A percentile compares a stretch with the other conserved stretches of the same genome.
phyloP scores from a whole-genome alignment of 1,140 invertebrate species.

The Trinorchestia longiramus region DNA sequence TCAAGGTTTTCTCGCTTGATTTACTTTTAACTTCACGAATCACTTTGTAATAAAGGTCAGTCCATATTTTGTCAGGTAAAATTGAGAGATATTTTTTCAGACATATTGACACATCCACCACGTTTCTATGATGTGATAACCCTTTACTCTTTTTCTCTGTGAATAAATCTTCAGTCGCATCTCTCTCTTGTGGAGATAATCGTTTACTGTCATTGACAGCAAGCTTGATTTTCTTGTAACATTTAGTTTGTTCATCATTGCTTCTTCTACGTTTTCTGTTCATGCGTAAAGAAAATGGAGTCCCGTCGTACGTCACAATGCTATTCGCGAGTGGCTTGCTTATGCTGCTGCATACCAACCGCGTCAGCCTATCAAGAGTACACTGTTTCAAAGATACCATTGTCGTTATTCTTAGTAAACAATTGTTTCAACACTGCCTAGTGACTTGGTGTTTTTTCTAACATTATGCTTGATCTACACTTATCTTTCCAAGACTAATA shows the following conservation, averaged over 20 bases:
- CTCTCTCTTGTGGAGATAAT: background rate
- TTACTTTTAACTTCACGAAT: background rate
- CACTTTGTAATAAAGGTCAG: background rate
- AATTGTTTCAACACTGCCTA: background rate
- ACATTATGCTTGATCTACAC: background rate
- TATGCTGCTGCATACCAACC: background rate
- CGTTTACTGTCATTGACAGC: background rate
- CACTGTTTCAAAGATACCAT: background rate
- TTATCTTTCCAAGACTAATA: background rate
- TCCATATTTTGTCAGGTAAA: background rate
- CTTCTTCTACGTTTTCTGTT: background rate
- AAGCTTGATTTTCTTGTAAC: background rate
- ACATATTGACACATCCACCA: background rate
- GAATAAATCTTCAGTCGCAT: background rate
- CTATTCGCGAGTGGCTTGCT: background rate
- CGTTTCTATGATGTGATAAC: background rate
- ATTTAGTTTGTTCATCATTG: background rate
- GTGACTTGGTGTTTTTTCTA: background rate
- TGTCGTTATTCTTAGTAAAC: background rate
- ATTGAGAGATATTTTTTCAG: background rate
- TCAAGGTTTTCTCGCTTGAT: background rate
- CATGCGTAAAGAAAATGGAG: background rate
- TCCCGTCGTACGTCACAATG: background rate
- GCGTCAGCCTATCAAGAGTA: background rate
- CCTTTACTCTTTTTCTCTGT: background rate